Conservation (phyloP, 2,888 invertebrate species). For the Leptogaster cylindrica region DNA sequence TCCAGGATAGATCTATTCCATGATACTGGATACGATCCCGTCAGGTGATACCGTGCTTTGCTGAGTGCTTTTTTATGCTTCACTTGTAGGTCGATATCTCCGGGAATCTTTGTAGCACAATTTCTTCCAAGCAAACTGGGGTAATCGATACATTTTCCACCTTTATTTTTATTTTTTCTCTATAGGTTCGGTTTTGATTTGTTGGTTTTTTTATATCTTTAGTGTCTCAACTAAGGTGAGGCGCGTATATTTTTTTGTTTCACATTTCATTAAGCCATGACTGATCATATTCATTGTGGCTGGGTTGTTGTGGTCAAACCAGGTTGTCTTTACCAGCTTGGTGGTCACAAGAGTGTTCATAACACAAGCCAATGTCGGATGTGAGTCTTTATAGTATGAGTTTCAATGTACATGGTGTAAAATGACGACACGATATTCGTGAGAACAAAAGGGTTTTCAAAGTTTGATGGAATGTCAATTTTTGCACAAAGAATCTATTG, state of each 20-base stretch:
- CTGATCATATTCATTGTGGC: constrained; percentile 19
- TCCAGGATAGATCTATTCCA: background rate
- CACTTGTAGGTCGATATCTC: constrained; percentile 12
- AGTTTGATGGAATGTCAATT: constrained; percentile 5
- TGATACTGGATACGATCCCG: constrained; percentile 37
- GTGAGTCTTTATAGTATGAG: no score
- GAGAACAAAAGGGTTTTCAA: background rate
- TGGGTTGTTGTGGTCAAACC: constrained; percentile 17
- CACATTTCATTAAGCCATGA: background rate
- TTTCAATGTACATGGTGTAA: constrained; percentile 1
- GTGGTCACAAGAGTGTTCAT: constrained; percentile 27
- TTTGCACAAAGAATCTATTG: background rate
- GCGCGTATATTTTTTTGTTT: background rate
- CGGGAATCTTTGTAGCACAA: constrained; percentile 27
- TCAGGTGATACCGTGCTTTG: constrained; percentile 27
- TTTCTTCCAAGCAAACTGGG: constrained; percentile 27
- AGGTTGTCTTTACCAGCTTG: constrained; percentile 26
- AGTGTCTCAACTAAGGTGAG: no score
- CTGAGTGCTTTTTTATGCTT: constrained; percentile 41
- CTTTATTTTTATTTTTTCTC: background rate
- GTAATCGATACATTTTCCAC: constrained; percentile 31
- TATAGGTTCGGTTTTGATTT: background rate
- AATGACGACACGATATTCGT: background rate
- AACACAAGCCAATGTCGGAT: background rate
- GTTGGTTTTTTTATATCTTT: no score